phyloP scores from a whole-genome alignment of 2,888 invertebrate species.

The Heliothis peltigera region DNA sequence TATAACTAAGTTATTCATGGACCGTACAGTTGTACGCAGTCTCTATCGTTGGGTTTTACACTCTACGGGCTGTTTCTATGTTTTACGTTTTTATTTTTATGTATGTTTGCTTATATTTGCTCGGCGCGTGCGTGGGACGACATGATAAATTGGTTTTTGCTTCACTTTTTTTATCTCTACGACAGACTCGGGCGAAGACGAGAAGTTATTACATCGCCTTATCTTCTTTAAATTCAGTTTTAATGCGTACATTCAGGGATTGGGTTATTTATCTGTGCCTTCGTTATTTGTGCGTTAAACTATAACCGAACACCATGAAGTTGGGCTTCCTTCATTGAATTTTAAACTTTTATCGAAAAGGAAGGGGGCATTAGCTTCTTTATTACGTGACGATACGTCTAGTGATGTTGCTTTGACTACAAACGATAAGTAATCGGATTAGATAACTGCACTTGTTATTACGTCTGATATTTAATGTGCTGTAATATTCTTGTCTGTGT shows the following conservation, averaged over 20 bases:
- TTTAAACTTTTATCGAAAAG: conserved; percentile 76
- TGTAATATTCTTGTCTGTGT: conserved; percentile 50
- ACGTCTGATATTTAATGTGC: conserved; percentile 49
- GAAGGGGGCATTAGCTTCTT: conserved; percentile 76
- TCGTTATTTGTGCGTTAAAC: conserved; percentile 60
- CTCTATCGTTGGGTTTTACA: conserved; percentile 89
- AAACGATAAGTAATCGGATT: conserved; percentile 56
- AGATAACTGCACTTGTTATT: conserved; percentile 57
- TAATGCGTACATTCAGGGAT: conserved; percentile 70
- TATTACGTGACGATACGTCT: conserved; percentile 62
- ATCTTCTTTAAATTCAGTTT: conserved; percentile 75
- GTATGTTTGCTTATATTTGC: conserved; percentile 84
- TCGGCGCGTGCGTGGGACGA: conserved; percentile 85
- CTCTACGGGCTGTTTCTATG: conserved; percentile 82
- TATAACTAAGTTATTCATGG: conserved; percentile 88
- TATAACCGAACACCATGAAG: conserved; percentile 65
- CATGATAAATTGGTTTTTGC: conserved; percentile 87
- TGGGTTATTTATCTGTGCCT: conserved; percentile 64
- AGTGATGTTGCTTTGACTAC: conserved; percentile 61
- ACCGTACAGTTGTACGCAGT: conserved; percentile 81
- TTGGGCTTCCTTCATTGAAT: conserved; percentile 74
- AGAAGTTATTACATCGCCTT: conserved; percentile 79
- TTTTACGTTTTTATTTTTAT: conserved; percentile 81
- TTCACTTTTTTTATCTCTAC: conserved; percentile 81
- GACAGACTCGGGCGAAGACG: conserved; percentile 83